Base-by-base conservation (phyloP, 1,140 invertebrate genomes). In the Pectinophora gossypiella region DNA sequence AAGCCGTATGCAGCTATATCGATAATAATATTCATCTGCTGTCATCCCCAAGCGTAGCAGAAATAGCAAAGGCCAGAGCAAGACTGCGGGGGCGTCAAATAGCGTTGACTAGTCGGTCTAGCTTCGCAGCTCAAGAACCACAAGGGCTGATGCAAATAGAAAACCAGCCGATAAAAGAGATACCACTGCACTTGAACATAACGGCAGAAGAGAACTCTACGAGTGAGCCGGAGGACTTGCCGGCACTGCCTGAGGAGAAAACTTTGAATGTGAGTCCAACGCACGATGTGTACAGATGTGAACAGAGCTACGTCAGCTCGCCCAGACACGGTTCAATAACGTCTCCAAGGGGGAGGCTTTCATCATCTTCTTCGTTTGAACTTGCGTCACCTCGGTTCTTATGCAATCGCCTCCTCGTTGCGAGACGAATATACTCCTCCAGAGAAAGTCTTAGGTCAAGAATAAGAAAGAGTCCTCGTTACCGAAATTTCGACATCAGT, bases 1-100 rank as follows among this genome's bases (percentile, higher is more conserved):
- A 80, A 32, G 71, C 69, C n/a, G 68, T 78, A 18, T 79, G 73
- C 48, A 65, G 63, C 13, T 78, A 71, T 49, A 76, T 78, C 13
- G 73, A 80, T 38, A 56, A 67, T 51, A 74, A 84, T 59, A 60
- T 64, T 1, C 48, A 80, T 36, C 54, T 71, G n/a, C 52, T 63
- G 23, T 56, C 56, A 12, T 71, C 64, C 7, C 61, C 61, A 38
- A 77, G 63, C 42, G 67, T 58, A 10, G 59, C 61, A 44, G 65
- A 70, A 45, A 16, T 75, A 19, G 68, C 70, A 3, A 83, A 79
- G 59, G 59, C 61, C 0, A 69, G 64, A 56, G 76, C 77, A 4
- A 65, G 72, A 16, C 63, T 62, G 12, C 74, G 63, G 56, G 74
- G 51, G 0, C 57, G 55, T 22, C 49, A 15, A 1, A 40, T 7